Conservation (phyloP, 2,113 vertebrate species). For the Chamaetylas fuelleborni region DNA sequence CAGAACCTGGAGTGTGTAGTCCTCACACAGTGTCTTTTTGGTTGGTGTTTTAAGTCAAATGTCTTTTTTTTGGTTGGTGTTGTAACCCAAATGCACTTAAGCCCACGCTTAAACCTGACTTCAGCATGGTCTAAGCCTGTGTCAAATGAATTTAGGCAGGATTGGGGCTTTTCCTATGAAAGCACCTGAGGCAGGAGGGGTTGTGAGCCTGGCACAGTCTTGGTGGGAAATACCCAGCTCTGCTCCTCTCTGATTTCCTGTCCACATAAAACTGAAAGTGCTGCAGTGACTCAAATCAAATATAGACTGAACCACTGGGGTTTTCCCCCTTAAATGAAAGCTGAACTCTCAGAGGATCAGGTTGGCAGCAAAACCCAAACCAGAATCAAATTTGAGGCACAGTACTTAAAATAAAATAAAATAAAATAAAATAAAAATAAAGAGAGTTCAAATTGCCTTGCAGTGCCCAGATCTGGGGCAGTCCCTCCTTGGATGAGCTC, state of each 20-base stretch:
- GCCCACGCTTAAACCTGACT: not conserved
- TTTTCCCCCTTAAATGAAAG: not conserved
- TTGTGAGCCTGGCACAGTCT: fast-evolving
- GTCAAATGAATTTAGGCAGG: not conserved
- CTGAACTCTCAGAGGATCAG: not conserved
- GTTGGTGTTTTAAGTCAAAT: not conserved
- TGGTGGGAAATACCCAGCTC: not conserved
- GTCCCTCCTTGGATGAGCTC: not conserved
- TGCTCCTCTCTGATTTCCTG: not conserved
- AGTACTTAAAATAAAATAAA: not conserved
- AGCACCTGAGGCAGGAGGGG: not conserved
- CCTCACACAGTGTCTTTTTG: not conserved
- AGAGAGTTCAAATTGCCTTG: not conserved
- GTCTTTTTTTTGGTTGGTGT: not conserved
- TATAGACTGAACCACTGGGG: not conserved
- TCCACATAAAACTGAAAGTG: not conserved
- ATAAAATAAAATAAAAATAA: not conserved
- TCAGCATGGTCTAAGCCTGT: not conserved
- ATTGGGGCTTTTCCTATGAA: not conserved
- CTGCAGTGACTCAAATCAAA: not conserved
- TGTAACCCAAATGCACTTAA: not conserved
- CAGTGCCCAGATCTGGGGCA: not conserved
- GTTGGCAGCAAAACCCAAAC: not conserved
- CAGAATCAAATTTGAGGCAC: not conserved
- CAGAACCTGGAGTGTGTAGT: not conserved